A percentile compares a stretch with the other conserved stretches of the same genome.
These are phyloP conservation scores for Dynastes tityus DNA, from an alignment of 2,888 invertebrate genomes.

Conservation along the genomic window DNA sequence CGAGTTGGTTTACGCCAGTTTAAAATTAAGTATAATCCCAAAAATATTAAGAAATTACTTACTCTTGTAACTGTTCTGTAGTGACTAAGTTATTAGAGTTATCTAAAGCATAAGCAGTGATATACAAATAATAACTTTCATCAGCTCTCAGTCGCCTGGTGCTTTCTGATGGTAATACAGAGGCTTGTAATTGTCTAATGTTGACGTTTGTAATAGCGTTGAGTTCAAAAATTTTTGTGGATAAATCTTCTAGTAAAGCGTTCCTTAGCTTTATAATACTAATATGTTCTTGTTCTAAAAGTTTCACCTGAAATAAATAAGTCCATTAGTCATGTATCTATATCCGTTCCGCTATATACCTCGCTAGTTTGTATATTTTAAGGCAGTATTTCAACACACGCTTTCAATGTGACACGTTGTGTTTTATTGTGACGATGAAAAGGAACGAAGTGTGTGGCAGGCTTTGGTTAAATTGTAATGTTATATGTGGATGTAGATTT, in stretches of 20 bases:
- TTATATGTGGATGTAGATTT: too few species aligned
- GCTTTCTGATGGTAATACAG: constrained; percentile 66
- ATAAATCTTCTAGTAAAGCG: constrained; percentile 70
- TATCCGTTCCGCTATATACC: too few species aligned
- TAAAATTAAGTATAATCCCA: too few species aligned
- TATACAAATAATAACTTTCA: constrained; percentile 53
- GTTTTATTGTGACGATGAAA: too few species aligned
- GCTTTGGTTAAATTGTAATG: too few species aligned
- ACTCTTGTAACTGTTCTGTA: constrained; percentile 55
- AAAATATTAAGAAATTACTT: constrained; percentile 30
- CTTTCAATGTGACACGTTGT: too few species aligned
- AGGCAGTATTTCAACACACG: too few species aligned
- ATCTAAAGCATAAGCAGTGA: constrained; percentile 59
- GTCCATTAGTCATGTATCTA: too few species aligned
- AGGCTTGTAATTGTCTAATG: constrained; percentile 69
- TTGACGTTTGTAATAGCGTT: constrained; percentile 68
- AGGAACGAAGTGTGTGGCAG: too few species aligned
- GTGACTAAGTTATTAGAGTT: constrained; percentile 49
- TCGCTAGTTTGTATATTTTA: too few species aligned
- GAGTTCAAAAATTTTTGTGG: constrained; percentile 64
- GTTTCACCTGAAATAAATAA: constrained; percentile 69
- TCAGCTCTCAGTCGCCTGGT: constrained; percentile 41
- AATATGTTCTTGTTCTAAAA: constrained; percentile 69
- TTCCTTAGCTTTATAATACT: constrained; percentile 69
- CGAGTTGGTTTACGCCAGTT: too few species aligned